Evolutionary conservation across 37 sponge, comb jelly and placozoan genomes (phyloP).

Genomic region (Haliclona indistincta): DNA sequence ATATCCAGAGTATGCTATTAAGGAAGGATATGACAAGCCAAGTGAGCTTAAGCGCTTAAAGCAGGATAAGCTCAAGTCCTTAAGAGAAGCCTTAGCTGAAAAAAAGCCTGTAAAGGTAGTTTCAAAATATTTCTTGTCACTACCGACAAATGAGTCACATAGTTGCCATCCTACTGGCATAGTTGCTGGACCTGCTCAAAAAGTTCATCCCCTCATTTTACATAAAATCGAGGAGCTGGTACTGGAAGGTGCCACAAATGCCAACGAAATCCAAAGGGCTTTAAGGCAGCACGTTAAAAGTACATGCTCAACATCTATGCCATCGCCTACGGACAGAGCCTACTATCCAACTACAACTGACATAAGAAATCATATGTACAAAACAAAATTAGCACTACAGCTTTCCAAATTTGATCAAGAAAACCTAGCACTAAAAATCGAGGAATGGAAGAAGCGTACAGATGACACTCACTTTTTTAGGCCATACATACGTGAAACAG

Average conservation of each 20-base stretch:
- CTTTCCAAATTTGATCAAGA: slow-evolving; percentile 30
- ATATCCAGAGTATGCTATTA: too few species aligned
- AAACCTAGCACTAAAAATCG: slow-evolving; percentile 23
- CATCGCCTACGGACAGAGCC: slow-evolving; percentile 18
- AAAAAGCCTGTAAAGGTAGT: neutral
- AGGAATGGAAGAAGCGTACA: slow-evolving; percentile 6
- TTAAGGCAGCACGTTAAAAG: neutral
- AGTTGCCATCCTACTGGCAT: neutral
- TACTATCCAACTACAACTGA: slow-evolving; percentile 25
- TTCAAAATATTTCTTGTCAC: slow-evolving; percentile 6
- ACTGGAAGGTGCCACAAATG: slow-evolving; percentile 17
- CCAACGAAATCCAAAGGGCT: slow-evolving; percentile 21
- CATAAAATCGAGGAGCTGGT: too few species aligned
- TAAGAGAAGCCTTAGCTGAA: too few species aligned
- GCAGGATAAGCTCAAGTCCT: too few species aligned
- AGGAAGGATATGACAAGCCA: too few species aligned
- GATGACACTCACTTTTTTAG: neutral
- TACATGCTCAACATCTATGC: too few species aligned
- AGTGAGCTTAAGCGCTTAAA: too few species aligned
- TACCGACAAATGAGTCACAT: slow-evolving; percentile 17
- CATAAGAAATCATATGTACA: slow-evolving; percentile 20
- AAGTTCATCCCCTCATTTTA: slow-evolving; percentile 14
- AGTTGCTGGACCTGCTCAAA: slow-evolving; percentile 29
- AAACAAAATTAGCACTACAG: too few species aligned
- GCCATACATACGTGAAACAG: slow-evolving; percentile 2